Conservation (phyloP, 2,797 vertebrate species). For the Sus cebifrons region DNA sequence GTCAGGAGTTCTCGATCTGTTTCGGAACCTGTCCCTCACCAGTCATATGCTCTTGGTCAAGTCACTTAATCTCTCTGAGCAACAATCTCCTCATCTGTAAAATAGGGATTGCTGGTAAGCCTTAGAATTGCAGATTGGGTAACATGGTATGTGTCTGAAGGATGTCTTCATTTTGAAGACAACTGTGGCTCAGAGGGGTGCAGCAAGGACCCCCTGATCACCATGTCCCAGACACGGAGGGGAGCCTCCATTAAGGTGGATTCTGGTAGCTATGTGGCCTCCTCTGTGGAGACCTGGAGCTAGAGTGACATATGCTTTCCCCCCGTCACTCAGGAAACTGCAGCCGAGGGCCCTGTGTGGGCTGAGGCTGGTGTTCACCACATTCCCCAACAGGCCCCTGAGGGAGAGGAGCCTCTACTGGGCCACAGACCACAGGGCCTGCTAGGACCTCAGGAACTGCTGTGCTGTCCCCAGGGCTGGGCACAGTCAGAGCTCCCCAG, state of each 20-base stretch:
- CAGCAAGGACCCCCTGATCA: background rate
- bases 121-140: background rate
- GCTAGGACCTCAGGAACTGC: background rate
- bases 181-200: background rate
- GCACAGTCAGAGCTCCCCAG: background rate
- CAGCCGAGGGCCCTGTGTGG: fast-evolving
- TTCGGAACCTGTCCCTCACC: background rate
- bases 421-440: background rate
- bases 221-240: fast-evolving
- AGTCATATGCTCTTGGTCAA: background rate
- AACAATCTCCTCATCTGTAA: background rate
- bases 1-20: background rate
- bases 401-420: background rate
- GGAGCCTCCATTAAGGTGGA: background rate
- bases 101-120: background rate
- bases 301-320: background rate
- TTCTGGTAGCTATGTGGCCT: background rate
- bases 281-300: conserved; percentile 1
- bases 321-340: background rate
- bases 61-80: background rate
- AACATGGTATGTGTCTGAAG: background rate
- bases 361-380: background rate
- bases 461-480: background rate
- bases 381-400: background rate
- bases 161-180: background rate